Conservation (phyloP, 2,888 invertebrate species). For the Sphaerophoria rueppellii region DNA sequence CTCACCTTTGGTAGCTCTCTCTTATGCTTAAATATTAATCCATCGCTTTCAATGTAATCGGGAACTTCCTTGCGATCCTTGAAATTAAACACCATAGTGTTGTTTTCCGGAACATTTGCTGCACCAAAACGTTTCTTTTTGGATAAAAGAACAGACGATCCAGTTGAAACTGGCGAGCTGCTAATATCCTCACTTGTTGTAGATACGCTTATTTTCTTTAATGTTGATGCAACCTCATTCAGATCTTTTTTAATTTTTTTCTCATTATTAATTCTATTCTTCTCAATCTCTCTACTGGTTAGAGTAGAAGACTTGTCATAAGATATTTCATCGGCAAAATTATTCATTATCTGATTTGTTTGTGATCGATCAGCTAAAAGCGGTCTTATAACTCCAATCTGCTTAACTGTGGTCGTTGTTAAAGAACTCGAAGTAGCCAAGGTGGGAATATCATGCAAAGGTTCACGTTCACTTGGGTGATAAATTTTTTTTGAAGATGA, state of each 20-base stretch:
- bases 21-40: conserved; percentile 87
- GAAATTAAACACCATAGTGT: conserved; percentile 93
- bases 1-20: conserved; percentile 90
- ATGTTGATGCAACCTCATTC: conserved; percentile 18
- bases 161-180: conserved; percentile 36
- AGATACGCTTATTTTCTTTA: conserved; percentile 50
- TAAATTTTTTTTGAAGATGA: conserved; percentile 40
- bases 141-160: conserved; percentile 75
- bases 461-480: conserved; percentile 8
- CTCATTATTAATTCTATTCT: conserved; percentile 87
- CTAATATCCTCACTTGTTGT: conserved; percentile 53
- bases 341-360: conserved; percentile 67
- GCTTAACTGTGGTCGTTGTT: conserved; percentile 77
- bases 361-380: conserved; percentile 75
- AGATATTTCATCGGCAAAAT: conserved; percentile 45
- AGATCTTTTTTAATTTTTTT: conserved; percentile 82
- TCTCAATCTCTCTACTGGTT: conserved; percentile 86
- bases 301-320: conserved; percentile 77
- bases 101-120: conserved; percentile 83
- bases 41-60: conserved; percentile 96
- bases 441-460: conserved; percentile 75
- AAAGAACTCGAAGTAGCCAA: conserved; percentile 64
- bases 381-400: conserved; percentile 85
- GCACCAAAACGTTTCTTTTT: conserved; percentile 77
- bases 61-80: conserved; percentile 92